Conservation (phyloP, 1,140 invertebrate species). For the Aethina tumida region DNA sequence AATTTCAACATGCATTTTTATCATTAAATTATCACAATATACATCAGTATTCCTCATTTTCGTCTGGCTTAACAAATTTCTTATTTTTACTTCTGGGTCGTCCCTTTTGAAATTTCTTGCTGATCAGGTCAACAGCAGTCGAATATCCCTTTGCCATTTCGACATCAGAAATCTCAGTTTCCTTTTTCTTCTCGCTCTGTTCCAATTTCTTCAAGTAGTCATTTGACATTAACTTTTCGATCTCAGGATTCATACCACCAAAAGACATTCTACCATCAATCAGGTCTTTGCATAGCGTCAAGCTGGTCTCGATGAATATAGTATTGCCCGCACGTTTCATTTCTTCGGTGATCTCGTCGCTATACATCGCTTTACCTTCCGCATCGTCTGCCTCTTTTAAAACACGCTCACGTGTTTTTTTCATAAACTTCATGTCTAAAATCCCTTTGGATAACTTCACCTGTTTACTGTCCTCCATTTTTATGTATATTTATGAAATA, state of each 20-base stretch:
- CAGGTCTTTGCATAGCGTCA: constrained; percentile 61
- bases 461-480: constrained; percentile 10
- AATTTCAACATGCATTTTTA: no score
- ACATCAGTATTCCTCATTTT: no score
- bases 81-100: no score
- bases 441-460: constrained; percentile 53
- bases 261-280: constrained; percentile 74
- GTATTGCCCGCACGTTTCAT: constrained; percentile 54
- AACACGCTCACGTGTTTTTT: constrained; percentile 72
- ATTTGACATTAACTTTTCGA: constrained; percentile 60
- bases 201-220: constrained; percentile 41
- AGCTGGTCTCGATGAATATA: constrained; percentile 62
- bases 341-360: constrained; percentile 38
- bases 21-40: no score
- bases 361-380: constrained; percentile 50
- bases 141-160: constrained; percentile 52
- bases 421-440: constrained; percentile 84
- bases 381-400: constrained; percentile 64
- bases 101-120: constrained; percentile 36
- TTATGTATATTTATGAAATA: constrained; percentile 5
- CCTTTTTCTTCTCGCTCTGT: constrained; percentile 37
- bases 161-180: constrained; percentile 58
- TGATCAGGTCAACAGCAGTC: constrained; percentile 36
- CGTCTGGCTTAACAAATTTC: no score
- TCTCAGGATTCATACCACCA: constrained; percentile 80